Evolutionary conservation across 2,888 invertebrate species (phyloP), one percentile per base, ranked within the genome.

Genomic region (Mechanitis messenoides): DNA sequence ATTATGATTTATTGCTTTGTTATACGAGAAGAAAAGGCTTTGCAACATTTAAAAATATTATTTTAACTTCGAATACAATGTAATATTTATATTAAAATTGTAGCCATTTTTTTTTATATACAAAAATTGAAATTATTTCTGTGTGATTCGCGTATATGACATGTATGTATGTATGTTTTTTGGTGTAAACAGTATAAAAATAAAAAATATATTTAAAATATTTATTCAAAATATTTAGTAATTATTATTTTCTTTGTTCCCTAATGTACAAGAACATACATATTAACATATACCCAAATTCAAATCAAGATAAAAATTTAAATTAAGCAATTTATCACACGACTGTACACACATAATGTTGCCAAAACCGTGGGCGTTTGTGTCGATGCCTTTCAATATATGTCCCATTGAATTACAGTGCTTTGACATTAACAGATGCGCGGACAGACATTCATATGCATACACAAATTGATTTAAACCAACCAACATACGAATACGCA

Each of bases 1-100:
- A 88, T 87, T 87, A 88, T 87, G 85, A 87, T 87, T 87, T 87
- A 87, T 85, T 64, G 68, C 59, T 57, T 35, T 33, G 38, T 47
- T 55, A 66, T 50, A 33, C 59, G 61, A 33, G 45, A 12, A 31
- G 50, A 63, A 45, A 66, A 60, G 46, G 53, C 60, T 47, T 61
- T 55, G 56, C 58, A 53, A 3, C n/a, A 20, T 20, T 20, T 20
- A 20, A 20, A 20, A 20, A 20, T 20, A 20, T 20, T 20, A 1
- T 20, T 20, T 20, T 20, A 20, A 20, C 20, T 20, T 20, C 20
- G 20, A 20, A 20, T 20, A 20, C 20, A 20, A 20, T 20, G 20
- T 20, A 20, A 20, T 20, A 20, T 20, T 20, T 20, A 20, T 20
- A 20, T 20, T 20, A 20, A 20, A 20, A 20, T 20, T 20, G 20